A percentile compares a stretch with the other conserved stretches of the same genome.
These are phyloP conservation scores for Leptinotarsa defecta DNA, from an alignment of 1,140 invertebrate species.

Conservation along the genomic window DNA sequence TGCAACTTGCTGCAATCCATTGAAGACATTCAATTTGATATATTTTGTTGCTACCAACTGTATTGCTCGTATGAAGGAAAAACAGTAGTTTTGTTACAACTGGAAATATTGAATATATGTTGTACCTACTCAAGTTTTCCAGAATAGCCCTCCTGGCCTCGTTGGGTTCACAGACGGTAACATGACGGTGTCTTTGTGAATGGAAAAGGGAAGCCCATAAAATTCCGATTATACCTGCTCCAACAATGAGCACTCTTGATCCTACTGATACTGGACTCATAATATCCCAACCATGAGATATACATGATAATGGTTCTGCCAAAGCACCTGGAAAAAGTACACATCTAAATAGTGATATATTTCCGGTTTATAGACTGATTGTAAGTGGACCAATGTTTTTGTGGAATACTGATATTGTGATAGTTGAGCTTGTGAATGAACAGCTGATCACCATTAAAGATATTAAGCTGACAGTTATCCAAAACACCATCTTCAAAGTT, in stretches of 20 bases:
- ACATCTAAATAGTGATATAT: slow-evolving; percentile 30
- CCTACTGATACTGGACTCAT: slow-evolving; percentile 46
- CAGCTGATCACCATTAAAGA: too few species aligned
- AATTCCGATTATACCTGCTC: slow-evolving; percentile 72
- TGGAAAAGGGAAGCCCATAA: slow-evolving; percentile 68
- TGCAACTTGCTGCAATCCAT: too few species aligned
- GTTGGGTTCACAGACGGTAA: slow-evolving; percentile 68
- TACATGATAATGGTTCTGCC: slow-evolving; percentile 54
- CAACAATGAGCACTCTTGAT: slow-evolving; percentile 58
- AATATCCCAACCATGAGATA: slow-evolving; percentile 51
- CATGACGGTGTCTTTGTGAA: slow-evolving; percentile 66
- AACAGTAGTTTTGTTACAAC: too few species aligned
- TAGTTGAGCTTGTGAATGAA: too few species aligned
- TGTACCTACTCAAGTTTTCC: slow-evolving; percentile 58
- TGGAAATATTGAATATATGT: not conserved
- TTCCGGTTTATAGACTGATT: too few species aligned
- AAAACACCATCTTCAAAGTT: too few species aligned
- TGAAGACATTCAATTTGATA: too few species aligned
- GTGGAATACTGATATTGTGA: too few species aligned
- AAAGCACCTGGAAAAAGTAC: slow-evolving; percentile 43
- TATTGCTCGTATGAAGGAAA: too few species aligned
- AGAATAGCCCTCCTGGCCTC: slow-evolving; percentile 58
- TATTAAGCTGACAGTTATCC: too few species aligned
- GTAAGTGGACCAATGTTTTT: too few species aligned
- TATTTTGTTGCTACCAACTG: too few species aligned